phyloP scores from a whole-genome alignment of 2,797 vertebrate genomes.

The Arrhamphus sclerolepis region DNA sequence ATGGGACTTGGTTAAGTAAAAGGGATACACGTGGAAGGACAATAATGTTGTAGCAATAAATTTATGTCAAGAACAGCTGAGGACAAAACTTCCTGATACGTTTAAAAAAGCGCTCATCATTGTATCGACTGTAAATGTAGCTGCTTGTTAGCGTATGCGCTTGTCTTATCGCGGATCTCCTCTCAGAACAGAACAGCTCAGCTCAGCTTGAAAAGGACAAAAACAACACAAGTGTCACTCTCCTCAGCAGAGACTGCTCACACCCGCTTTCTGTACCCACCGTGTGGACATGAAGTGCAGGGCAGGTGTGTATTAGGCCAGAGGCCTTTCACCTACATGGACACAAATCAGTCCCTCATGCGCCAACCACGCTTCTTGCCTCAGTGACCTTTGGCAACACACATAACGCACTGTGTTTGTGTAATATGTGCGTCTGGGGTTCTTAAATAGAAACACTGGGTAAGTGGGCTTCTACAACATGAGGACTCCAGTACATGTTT shows the following conservation, averaged over 20 bases:
- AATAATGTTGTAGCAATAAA: background rate
- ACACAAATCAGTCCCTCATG: conserved; percentile 11
- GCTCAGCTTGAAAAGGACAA: background rate
- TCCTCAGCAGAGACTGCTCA: conserved; percentile 8
- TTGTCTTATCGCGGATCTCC: conserved; percentile 47
- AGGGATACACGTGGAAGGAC: background rate
- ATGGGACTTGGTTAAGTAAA: no score
- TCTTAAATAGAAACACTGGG: conserved; percentile 10
- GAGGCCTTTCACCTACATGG: conserved; percentile 58
- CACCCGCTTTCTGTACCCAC: background rate
- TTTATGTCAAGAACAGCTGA: conserved; percentile 2
- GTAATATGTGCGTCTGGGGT: background rate
- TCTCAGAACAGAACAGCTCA: conserved; percentile 15
- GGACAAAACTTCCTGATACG: conserved; percentile 4
- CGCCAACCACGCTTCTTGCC: conserved; percentile 22
- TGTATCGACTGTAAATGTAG: conserved; percentile 12
- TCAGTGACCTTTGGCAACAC: conserved; percentile 46
- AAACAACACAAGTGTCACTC: conserved; percentile 14
- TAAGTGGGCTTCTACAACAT: background rate
- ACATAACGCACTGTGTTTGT: background rate
- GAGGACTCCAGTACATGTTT: background rate
- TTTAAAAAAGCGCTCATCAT: conserved; percentile 1
- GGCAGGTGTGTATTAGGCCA: conserved; percentile 9
- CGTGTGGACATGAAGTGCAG: background rate
- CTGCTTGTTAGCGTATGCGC: conserved; percentile 6